Conservation (phyloP, 2,113 vertebrate genomes). For the Oryzias melastigma region DNA sequence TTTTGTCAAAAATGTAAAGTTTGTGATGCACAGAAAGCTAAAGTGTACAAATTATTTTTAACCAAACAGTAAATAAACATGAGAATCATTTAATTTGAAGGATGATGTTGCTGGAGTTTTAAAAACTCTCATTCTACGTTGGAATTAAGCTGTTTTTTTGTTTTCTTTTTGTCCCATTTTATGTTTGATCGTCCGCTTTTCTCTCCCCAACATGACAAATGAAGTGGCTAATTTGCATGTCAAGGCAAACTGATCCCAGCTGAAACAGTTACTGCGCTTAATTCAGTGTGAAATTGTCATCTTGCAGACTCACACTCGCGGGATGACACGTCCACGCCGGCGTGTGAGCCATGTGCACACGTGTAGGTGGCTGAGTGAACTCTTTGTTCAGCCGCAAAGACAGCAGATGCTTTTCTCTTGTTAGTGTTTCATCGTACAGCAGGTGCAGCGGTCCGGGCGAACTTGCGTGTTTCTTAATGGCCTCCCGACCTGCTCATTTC, state of each 20-base stretch:
- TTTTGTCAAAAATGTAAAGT: no score
- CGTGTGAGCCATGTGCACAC: conserved; percentile 14
- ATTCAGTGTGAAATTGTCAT: conserved; percentile 63
- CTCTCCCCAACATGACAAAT: conserved; percentile 18
- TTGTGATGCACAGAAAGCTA: no score
- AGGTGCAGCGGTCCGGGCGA: background rate
- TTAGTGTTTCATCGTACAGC: background rate
- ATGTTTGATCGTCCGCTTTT: background rate
- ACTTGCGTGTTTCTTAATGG: conserved; percentile 10
- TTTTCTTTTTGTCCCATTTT: background rate
- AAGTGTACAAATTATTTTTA: no score
- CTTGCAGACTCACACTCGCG: background rate
- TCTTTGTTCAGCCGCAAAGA: conserved; percentile 24
- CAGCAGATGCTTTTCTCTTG: conserved; percentile 1
- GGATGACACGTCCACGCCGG: conserved; percentile 19
- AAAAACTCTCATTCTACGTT: no score
- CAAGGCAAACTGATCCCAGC: conserved; percentile 23
- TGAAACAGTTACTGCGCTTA: conserved; percentile 47
- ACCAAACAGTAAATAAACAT: no score
- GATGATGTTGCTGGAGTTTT: no score
- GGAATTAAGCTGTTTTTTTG: background rate
- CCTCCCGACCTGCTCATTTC: conserved; percentile 18
- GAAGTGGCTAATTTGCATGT: conserved; percentile 48
- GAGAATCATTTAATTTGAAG: no score
- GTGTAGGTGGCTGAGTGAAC: conserved; percentile 7